Base-by-base conservation (phyloP, 1,140 invertebrate species). In the Dinothrombium tinctorium region DNA sequence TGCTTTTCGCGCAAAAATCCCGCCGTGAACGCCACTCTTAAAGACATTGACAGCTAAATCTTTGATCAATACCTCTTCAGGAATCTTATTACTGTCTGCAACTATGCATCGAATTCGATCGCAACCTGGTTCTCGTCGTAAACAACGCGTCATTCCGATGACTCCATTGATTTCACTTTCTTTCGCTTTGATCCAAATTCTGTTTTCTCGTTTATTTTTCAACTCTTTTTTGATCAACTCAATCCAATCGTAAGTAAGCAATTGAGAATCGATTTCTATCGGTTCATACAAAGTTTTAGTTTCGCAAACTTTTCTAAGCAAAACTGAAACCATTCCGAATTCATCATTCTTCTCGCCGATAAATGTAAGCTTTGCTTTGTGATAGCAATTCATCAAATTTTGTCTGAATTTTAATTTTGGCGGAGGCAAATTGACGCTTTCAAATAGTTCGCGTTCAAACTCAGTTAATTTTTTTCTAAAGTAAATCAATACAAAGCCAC, bases 71-170 rank as follows among this genome's bases (percentile, higher is more conserved):
- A 84, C 48, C 36, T 45, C 17, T n/a, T n/a, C n/a, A n/a, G n/a
- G n/a, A n/a, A n/a, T n/a, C n/a, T n/a, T n/a, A n/a, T n/a, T n/a
- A n/a, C n/a, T n/a, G n/a, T n/a, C n/a, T n/a, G n/a, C n/a, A 28
- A 48, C 45, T 8, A 47, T 22, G 15, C 49, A 64, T 49, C 79
- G 71, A 7, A 79, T 60, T 50, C 69, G 71, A 31, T 67, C 59
- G 33, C 81, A 80, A 35, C 76, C 77, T 8, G 71, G 65, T 61
- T 94, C 87, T 48, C 69, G 67, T 50, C 74, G 72, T 29, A 95
- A 61, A 55, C 89, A 95, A 49, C 81, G 87, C 40, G 76, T 71
- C 46, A 95, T 58, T 31, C 89, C 89, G 32, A 90, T 59, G 21
- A 86, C 64, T 40, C 89, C 86, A 54, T 64, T 74, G 15, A 53